Evolutionary conservation across 1,140 invertebrate species (phyloP).

Genomic region (Potamilus streckersoni): DNA sequence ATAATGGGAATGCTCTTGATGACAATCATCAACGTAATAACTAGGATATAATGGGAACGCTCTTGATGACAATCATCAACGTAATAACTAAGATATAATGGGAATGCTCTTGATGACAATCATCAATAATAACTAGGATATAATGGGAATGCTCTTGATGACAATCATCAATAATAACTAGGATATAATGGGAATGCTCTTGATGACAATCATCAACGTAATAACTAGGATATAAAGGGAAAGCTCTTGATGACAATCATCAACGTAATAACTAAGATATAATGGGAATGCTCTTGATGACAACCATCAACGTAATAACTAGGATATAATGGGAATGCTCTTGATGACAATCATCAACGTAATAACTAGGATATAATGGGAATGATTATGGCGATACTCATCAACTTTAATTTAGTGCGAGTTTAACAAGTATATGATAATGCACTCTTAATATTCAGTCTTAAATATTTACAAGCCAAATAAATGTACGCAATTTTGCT

Average conservation of each 20-base stretch:
- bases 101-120: neutral
- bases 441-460: too few relatives aligned
- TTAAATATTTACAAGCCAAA: too few relatives aligned
- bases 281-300: neutral
- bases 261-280: neutral
- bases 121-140: neutral
- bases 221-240: neutral
- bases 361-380: too few relatives aligned
- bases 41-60: neutral
- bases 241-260: too few relatives aligned
- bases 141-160: neutral
- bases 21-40: neutral
- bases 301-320: too few relatives aligned
- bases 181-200: neutral
- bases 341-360: too few relatives aligned
- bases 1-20: neutral
- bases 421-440: too few relatives aligned
- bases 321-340: neutral
- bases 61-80: neutral
- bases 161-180: neutral
- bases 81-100: neutral
- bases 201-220: neutral
- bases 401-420: too few relatives aligned
- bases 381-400: too few relatives aligned
- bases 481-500: too few relatives aligned